phyloP scores from a whole-genome alignment of 2,113 vertebrate species.

The Perccottus glenii region DNA sequence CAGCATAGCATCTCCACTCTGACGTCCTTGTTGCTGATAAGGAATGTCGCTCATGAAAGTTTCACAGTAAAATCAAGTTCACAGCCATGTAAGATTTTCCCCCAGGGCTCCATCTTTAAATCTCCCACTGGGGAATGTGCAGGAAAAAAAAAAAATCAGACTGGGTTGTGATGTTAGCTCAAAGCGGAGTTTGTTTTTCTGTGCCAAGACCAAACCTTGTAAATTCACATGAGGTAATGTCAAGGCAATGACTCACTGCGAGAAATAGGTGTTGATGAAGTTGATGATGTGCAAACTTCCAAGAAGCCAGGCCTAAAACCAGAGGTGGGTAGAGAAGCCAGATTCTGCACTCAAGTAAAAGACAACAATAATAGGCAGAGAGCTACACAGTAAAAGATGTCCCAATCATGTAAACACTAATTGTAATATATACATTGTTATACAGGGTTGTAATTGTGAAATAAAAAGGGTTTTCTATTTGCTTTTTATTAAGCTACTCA shows the following conservation, averaged over 20 bases:
- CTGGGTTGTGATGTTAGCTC: conserved; percentile 12
- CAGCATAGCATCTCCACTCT: conserved; percentile 12
- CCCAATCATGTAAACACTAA: too few species aligned
- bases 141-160: conserved; percentile 1
- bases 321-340: neutral
- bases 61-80: conserved; percentile 25
- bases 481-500: too few species aligned
- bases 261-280: conserved; percentile 6
- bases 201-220: neutral
- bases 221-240: too few species aligned
- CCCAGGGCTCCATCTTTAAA: neutral
- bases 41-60: conserved; percentile 21
- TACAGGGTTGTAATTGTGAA: too few species aligned
- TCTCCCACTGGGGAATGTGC: conserved; percentile 11
- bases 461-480: too few species aligned
- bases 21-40: conserved; percentile 50
- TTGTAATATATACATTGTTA: too few species aligned
- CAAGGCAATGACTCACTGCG: too few species aligned
- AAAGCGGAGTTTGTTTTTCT: conserved; percentile 6
- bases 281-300: conserved; percentile 1
- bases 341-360: neutral
- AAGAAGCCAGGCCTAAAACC: neutral
- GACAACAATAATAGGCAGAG: too few species aligned
- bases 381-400: too few species aligned
- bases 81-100: conserved; percentile 30